These are phyloP conservation scores for Monochamus saltuarius DNA, from an alignment of 1,140 invertebrate species.

Conservation along the genomic window DNA sequence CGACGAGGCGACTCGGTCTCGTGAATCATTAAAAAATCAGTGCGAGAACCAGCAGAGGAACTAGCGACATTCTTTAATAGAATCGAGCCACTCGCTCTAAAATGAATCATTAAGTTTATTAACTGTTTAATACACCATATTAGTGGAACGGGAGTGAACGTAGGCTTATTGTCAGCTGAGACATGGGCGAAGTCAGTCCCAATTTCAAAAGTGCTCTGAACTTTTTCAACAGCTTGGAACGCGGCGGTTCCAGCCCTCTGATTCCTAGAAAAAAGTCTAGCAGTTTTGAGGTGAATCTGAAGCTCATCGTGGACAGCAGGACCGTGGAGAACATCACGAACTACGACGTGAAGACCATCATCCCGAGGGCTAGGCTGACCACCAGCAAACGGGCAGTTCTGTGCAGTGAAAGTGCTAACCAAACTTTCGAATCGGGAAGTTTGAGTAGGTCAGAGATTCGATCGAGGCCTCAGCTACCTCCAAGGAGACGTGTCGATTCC, in stretches of 20 bases:
- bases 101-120: no score
- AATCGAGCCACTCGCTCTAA: no score
- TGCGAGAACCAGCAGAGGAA: no score
- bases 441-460: neutral
- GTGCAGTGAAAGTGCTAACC: neutral
- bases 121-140: no score
- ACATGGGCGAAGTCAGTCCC: constrained; percentile 22
- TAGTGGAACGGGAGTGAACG: no score
- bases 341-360: constrained; percentile 10
- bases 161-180: no score
- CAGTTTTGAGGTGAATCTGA: constrained; percentile 32
- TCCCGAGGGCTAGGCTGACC: constrained; percentile 19
- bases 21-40: no score
- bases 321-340: constrained; percentile 12
- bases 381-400: constrained; percentile 1
- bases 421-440: constrained; percentile 8
- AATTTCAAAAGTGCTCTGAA: constrained; percentile 39
- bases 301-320: constrained; percentile 23
- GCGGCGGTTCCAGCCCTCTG: constrained; percentile 18
- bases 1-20: no score
- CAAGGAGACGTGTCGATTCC: neutral
- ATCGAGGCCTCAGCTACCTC: neutral
- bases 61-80: no score
- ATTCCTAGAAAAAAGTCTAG: constrained; percentile 26
- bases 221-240: constrained; percentile 39